Conservation (phyloP, 2,797 vertebrate species). For the Ctenopoma kingsleyae region DNA sequence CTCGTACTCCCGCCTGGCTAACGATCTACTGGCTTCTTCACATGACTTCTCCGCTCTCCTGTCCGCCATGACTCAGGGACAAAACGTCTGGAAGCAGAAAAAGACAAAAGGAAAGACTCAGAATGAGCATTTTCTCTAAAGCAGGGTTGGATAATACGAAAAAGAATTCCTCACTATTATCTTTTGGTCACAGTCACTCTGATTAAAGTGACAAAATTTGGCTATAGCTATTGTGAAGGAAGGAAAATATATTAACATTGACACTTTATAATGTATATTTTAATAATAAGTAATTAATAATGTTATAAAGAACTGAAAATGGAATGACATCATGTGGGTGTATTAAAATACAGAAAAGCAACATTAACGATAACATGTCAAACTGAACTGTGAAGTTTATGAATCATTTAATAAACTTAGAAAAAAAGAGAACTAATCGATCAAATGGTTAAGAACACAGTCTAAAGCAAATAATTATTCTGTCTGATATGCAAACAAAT, state of each 20-base stretch:
- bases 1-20: conserved; percentile 96
- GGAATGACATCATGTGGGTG: background rate
- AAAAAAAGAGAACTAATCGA: background rate
- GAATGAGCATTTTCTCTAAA: background rate
- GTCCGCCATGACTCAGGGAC: conserved; percentile 99
- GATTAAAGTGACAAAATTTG: background rate
- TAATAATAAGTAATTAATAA: too few species aligned
- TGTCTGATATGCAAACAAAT: background rate
- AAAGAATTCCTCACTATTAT: background rate
- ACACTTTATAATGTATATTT: background rate
- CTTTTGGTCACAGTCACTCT: too few species aligned
- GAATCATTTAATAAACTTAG: background rate
- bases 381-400: background rate
- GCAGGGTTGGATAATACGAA: background rate
- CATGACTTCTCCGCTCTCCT: conserved; percentile 99
- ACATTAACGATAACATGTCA: background rate
- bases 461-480: background rate
- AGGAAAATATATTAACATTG: background rate
- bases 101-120: background rate
- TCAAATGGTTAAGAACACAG: background rate
- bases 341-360: background rate
- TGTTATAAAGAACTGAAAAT: background rate
- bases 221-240: background rate
- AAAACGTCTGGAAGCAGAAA: conserved; percentile 88
- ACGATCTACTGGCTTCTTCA: conserved; percentile 98